Conservation (phyloP, 2,797 vertebrate species). For the Gymnothorax reevesii region DNA sequence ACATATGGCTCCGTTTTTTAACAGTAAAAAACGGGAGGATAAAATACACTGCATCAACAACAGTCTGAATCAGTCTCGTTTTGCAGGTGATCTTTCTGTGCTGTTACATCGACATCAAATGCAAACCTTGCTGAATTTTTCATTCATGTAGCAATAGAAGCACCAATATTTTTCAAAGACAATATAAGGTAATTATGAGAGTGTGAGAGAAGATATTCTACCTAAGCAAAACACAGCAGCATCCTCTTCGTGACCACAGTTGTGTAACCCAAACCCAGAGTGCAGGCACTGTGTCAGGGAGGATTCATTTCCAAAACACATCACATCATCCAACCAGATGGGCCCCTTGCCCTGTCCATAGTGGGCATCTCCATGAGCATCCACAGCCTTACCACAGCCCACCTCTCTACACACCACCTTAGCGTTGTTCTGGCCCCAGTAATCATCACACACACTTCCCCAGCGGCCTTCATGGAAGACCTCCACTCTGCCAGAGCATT, state of each 20-base stretch:
- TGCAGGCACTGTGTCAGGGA: not conserved
- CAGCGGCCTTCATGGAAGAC: constrained; percentile 53
- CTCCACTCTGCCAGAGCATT: constrained; percentile 60
- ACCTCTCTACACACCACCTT: constrained; percentile 6
- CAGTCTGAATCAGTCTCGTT: too few relatives aligned
- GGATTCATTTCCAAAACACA: not conserved
- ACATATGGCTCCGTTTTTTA: too few relatives aligned
- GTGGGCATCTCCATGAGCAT: not conserved
- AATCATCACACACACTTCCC: constrained; percentile 33
- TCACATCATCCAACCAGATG: not conserved
- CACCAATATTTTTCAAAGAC: not conserved
- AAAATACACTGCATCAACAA: too few relatives aligned
- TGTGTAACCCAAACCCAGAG: not conserved
- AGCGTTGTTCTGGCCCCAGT: not conserved
- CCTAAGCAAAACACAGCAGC: not conserved
- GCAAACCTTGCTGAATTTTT: not conserved
- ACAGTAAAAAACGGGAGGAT: too few relatives aligned
- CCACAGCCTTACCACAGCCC: not conserved
- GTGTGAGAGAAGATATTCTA: not conserved
- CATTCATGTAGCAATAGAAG: not conserved
- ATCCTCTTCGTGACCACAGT: not conserved
- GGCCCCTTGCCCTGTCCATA: not conserved
- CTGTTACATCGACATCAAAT: too few relatives aligned
- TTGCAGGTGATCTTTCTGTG: too few relatives aligned
- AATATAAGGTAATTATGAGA: not conserved